These are phyloP conservation scores for Coptotermes formosanus DNA, from an alignment of 1,140 invertebrate genomes.

Conservation along the genomic window DNA sequence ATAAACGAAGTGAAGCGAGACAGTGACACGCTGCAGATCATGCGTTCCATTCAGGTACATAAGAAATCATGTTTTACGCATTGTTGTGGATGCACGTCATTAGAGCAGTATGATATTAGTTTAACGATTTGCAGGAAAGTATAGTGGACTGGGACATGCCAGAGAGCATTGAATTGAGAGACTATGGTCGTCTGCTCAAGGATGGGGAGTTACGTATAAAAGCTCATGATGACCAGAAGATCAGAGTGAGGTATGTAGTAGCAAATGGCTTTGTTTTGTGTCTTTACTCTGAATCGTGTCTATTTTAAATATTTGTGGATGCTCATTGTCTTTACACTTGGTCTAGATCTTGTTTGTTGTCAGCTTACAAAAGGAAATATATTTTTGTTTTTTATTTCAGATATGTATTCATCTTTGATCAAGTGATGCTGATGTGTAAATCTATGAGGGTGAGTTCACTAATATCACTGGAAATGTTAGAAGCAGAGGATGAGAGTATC, in stretches of 20 bases:
- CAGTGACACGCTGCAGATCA: conserved; percentile 87
- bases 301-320: background rate
- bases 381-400: conserved; percentile 48
- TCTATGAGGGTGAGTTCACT: conserved; percentile 65
- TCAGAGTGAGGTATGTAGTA: conserved; percentile 61
- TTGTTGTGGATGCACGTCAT: background rate
- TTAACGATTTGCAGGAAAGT: conserved; percentile 57
- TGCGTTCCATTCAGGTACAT: conserved; percentile 79
- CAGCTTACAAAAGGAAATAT: background rate
- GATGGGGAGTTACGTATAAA: conserved; percentile 94
- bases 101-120: background rate
- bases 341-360: too few species aligned
- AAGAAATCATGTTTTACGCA: background rate
- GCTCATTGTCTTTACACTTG: too few species aligned
- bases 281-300: background rate
- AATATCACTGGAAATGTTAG: background rate
- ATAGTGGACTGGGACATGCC: conserved; percentile 81
- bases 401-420: conserved; percentile 96
- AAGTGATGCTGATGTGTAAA: conserved; percentile 94
- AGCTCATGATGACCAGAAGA: conserved; percentile 83
- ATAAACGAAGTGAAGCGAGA: conserved; percentile 99
- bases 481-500: too few species aligned
- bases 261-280: background rate
- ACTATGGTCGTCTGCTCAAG: conserved; percentile 86
- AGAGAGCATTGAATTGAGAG: conserved; percentile 72